A percentile compares a stretch with the other conserved stretches of the same genome.
phyloP scores from a whole-genome alignment of 2,113 vertebrate species.

The Mobula birostris region DNA sequence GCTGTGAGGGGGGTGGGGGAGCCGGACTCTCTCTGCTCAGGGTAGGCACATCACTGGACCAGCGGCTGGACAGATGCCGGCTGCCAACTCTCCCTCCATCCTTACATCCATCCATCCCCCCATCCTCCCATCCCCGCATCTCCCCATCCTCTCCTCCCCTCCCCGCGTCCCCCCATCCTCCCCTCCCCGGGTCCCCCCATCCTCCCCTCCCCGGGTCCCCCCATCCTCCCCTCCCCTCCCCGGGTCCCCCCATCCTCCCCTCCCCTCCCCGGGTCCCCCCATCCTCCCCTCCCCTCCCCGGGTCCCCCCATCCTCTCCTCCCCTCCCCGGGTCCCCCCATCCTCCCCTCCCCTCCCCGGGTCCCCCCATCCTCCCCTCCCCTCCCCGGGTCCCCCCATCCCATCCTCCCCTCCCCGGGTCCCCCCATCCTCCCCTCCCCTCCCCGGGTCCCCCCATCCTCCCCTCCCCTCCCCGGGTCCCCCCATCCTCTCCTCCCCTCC shows the following conservation, averaged over 20 bases:
- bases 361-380: no score
- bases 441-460: no score
- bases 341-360: no score
- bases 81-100: background rate
- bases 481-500: accelerated
- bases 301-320: slow-evolving; percentile 65
- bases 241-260: accelerated
- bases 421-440: background rate
- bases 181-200: slow-evolving; percentile 65
- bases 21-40: no score
- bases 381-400: no score
- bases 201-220: slow-evolving; percentile 47
- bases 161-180: slow-evolving; percentile 45
- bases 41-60: slow-evolving; percentile 38
- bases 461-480: background rate
- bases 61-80: no score
- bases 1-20: background rate
- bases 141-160: slow-evolving; percentile 46
- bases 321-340: slow-evolving; percentile 46
- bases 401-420: background rate
- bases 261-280: background rate
- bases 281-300: background rate
- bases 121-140: background rate
- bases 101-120: background rate
- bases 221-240: slow-evolving; percentile 35